A percentile compares a stretch with the other conserved stretches of the same genome.
phyloP scores from a whole-genome alignment of 1,140 invertebrate genomes.

The Drosophila triauraria region DNA sequence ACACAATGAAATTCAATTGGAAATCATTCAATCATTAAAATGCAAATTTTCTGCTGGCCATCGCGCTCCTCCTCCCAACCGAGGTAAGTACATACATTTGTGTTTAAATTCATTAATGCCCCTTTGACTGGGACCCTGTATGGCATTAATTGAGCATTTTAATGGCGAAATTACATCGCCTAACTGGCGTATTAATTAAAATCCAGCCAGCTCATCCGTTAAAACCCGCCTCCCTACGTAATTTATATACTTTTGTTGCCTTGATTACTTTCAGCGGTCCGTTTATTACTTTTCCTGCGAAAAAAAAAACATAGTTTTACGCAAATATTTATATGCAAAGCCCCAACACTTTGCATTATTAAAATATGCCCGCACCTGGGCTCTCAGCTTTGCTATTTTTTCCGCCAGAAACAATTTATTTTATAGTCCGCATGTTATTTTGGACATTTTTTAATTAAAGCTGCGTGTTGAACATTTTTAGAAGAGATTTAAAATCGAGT shows the following conservation, averaged over 20 bases:
- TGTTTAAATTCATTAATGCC: slow-evolving; percentile 72
- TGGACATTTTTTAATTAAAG: slow-evolving; percentile 11
- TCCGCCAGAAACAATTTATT: slow-evolving; percentile 19
- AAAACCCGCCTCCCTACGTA: slow-evolving; percentile 42
- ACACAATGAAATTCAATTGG: slow-evolving; percentile 65
- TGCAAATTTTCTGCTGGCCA: slow-evolving; percentile 58
- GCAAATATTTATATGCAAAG: slow-evolving; percentile 42
- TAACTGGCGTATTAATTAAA: slow-evolving; percentile 66
- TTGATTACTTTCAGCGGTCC: slow-evolving; percentile 38
- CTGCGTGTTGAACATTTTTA: background rate
- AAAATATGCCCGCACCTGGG: slow-evolving; percentile 25
- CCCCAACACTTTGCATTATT: slow-evolving; percentile 43
- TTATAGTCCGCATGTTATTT: slow-evolving; percentile 9
- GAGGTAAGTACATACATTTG: slow-evolving; percentile 68
- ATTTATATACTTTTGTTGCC: slow-evolving; percentile 54
- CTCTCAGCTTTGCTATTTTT: slow-evolving; percentile 5
- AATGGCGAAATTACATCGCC: slow-evolving; percentile 60
- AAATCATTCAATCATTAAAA: slow-evolving; percentile 78
- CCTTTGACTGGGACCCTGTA: slow-evolving; percentile 29
- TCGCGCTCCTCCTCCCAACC: background rate
- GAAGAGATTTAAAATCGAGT: slow-evolving; percentile 3
- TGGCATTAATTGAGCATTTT: slow-evolving; percentile 77
- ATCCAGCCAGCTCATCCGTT: slow-evolving; percentile 56
- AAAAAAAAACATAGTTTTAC: slow-evolving; percentile 10
- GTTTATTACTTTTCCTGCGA: slow-evolving; percentile 32